Evolutionary conservation across 2,113 vertebrate species (phyloP).

Genomic region (Hassar affinis): DNA sequence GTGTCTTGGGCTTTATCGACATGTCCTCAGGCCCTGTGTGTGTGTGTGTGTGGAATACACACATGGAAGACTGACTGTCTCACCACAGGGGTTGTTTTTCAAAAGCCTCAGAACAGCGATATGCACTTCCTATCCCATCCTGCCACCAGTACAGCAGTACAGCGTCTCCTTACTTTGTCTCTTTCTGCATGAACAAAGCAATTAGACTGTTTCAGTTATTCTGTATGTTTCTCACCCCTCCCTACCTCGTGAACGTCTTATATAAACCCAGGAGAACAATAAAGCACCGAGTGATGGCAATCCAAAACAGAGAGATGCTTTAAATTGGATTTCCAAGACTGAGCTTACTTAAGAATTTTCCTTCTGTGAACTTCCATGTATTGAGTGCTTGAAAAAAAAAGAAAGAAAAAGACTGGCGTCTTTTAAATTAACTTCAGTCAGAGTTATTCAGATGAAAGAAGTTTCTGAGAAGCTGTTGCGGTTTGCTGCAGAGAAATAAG

Average conservation of each 20-base stretch:
- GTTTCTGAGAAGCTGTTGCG: neutral
- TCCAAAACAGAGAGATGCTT: neutral
- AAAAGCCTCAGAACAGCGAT: conserved; percentile 34
- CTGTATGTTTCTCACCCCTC: neutral
- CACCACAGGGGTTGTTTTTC: conserved; percentile 49
- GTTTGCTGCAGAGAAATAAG: conserved; percentile 2
- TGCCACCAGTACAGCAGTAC: conserved; percentile 21
- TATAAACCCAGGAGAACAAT: conserved; percentile 13
- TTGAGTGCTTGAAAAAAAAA: neutral
- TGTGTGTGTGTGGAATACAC: conserved; percentile 36
- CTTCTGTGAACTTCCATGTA: conserved; percentile 55
- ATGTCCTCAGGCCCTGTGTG: conserved; percentile 11
- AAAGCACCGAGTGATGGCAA: neutral
- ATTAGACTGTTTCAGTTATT: conserved; percentile 25
- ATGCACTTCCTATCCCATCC: conserved; percentile 30
- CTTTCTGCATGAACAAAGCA: conserved; percentile 40
- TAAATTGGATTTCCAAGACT: conserved; percentile 13
- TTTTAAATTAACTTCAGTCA: conserved; percentile 5
- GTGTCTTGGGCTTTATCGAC: conserved; percentile 53
- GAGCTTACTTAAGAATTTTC: conserved; percentile 36
- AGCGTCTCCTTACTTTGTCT: conserved; percentile 37
- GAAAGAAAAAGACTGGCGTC: neutral
- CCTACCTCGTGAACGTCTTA: neutral
- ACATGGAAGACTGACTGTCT: conserved; percentile 37
- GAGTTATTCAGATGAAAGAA: neutral